Evolutionary conservation across 1,140 invertebrate genomes (phyloP).

Genomic region (Meloidogyne hapla): DNA sequence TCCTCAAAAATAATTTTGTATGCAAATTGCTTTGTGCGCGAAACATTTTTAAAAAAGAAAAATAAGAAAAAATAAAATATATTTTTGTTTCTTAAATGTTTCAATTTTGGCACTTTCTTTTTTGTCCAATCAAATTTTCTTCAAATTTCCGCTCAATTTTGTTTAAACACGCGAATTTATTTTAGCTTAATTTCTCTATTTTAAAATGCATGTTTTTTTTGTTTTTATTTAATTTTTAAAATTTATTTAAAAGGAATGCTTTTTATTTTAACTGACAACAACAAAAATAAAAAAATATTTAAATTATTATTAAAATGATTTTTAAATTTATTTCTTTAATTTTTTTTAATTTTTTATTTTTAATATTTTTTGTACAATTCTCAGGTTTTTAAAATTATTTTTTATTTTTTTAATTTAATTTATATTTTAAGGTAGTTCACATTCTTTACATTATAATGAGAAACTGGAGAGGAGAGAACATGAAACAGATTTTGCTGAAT

Average conservation of each 20-base stretch:
- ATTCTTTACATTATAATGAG: background rate
- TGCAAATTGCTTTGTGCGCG: conserved; percentile 1
- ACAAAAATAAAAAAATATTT: background rate
- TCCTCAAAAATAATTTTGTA: background rate
- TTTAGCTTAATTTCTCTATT: too few species aligned
- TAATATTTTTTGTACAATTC: background rate
- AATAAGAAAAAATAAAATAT: background rate
- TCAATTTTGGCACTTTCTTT: background rate
- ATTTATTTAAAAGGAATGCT: background rate
- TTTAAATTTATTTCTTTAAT: background rate
- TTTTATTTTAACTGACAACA: background rate
- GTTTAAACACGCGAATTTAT: too few species aligned
- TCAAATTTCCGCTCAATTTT: too few species aligned
- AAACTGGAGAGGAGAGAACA: too few species aligned
- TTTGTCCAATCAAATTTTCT: background rate
- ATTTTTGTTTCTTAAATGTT: background rate
- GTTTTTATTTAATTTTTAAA: background rate
- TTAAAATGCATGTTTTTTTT: background rate
- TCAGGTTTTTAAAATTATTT: background rate
- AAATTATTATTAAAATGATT: background rate
- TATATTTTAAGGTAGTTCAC: background rate
- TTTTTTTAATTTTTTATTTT: background rate
- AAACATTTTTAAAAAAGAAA: background rate
- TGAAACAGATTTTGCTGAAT: conserved; percentile 6
- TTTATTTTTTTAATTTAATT: background rate